phyloP scores from a whole-genome alignment of 2,888 invertebrate species.

The Stenurella melanura region DNA sequence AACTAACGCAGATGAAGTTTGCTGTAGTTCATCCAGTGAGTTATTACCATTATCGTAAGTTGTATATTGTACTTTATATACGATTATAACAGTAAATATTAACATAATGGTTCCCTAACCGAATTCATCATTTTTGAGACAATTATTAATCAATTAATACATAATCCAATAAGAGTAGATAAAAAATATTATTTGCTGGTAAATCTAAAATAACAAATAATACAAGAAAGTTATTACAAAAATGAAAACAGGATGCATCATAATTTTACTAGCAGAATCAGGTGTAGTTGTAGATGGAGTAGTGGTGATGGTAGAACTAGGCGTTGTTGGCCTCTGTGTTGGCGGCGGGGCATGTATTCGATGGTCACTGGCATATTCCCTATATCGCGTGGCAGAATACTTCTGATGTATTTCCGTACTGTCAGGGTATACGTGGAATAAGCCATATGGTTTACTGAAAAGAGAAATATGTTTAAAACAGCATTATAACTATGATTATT shows the following conservation, averaged over 20 bases:
- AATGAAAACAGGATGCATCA: neutral
- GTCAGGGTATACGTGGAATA: neutral
- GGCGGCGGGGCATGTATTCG: neutral
- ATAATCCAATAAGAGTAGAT: too few relatives aligned
- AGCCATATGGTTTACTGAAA: neutral
- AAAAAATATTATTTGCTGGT: too few relatives aligned
- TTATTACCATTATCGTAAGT: too few relatives aligned
- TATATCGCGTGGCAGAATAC: neutral
- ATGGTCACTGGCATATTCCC: neutral
- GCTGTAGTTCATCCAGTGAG: too few relatives aligned
- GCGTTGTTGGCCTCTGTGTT: neutral
- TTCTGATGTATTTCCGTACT: neutral
- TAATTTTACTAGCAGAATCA: constrained; percentile 3
- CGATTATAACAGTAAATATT: too few relatives aligned
- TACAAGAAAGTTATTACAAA: neutral
- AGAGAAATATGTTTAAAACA: neutral
- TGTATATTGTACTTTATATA: too few relatives aligned
- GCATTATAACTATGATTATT: too few relatives aligned
- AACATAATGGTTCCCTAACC: too few relatives aligned
- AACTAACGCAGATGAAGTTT: too few relatives aligned
- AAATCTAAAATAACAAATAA: too few relatives aligned
- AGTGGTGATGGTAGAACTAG: neutral
- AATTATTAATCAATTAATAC: too few relatives aligned
- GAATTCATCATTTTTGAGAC: too few relatives aligned
- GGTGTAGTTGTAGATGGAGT: neutral